Evolutionary conservation across 2,113 vertebrate genomes (phyloP), one percentile per base, ranked within the genome.

Genomic region (Leptosomus discolor): DNA sequence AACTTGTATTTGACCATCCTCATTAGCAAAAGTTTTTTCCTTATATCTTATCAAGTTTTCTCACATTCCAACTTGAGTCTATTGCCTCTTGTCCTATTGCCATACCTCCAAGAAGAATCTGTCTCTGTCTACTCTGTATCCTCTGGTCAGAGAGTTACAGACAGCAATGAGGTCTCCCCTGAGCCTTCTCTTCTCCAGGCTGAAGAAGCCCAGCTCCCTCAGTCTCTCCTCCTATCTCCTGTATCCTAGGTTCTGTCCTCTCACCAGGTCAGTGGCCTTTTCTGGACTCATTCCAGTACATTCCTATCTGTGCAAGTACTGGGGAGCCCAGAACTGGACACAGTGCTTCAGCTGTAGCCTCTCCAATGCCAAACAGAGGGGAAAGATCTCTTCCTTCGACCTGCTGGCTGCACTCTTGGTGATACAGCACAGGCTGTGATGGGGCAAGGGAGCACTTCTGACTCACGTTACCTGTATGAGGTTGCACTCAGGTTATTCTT

Each of bases 351-450:
- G 22, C 16, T 41, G n/a, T 32, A 78, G 36, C 43, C 17, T 36
- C 27, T 18, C 13, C 30, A 36, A 16, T 48, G n/a, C 26, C 34
- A 45, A 41, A 21, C 6, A 46, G 26, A 77, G 15, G 7, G 15
- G 23, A 67, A 60, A 13, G 21, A 45, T 51, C 5, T 1, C 21
- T 45, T 16, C 48, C 36, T 61, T 43, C 1, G 1, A 16, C 36
- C 27, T 30, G 6, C 29, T 51, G 63, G 50, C 50, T 64, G 21
- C 17, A 2, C 11, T 69, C 20, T 16, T 19, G 46, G 36, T 50
- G 56, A 15, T 30, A 37, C 34, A 13, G 15, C 0, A 0, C 2
- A 2, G 46, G 23, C 48, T 26, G 22, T 34, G 6, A 8, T 58
- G 83, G 21, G 37, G 12, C 45, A 53, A 39, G 32, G 36, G 18